Conservation (phyloP, 2,888 invertebrate genomes). For the Thyatira batis region DNA sequence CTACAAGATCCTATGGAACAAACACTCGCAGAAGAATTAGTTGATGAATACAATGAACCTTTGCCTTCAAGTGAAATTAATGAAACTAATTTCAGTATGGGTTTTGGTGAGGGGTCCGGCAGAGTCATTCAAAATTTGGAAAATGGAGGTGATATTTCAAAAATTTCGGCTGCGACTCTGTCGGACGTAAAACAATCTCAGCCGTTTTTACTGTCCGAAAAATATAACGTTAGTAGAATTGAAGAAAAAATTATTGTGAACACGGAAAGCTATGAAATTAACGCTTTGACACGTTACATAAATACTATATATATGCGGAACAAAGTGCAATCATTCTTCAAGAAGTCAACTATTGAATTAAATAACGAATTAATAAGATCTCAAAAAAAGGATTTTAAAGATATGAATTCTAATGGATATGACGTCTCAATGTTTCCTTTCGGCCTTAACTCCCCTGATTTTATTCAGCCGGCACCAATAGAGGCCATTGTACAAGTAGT, state of each 20-base stretch:
- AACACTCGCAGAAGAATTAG: conserved; percentile 65
- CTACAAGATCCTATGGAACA: conserved; percentile 44
- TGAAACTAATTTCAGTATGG: conserved; percentile 75
- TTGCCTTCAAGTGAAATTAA: conserved; percentile 38
- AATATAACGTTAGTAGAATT: conserved; percentile 33
- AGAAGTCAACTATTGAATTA: conserved; percentile 54
- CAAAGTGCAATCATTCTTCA: conserved; percentile 64
- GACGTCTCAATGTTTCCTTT: conserved; percentile 28
- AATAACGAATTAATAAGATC: conserved; percentile 37
- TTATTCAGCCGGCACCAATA: conserved; percentile 78
- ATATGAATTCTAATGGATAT: conserved; percentile 11
- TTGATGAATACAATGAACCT: conserved; percentile 38
- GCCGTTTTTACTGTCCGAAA: conserved; percentile 71
- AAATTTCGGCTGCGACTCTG: conserved; percentile 82
- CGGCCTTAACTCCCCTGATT: conserved; percentile 66
- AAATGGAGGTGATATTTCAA: conserved; percentile 60
- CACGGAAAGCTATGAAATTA: conserved; percentile 37
- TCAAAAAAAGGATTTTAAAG: conserved; percentile 32
- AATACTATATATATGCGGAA: conserved; percentile 55
- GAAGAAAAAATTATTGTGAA: conserved; percentile 20
- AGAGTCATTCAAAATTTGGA: conserved; percentile 78
- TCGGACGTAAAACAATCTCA: conserved; percentile 82
- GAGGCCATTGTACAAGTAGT: conserved; percentile 81
- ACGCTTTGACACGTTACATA: conserved; percentile 43
- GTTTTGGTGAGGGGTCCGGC: conserved; percentile 83